A percentile compares a stretch with the other conserved stretches of the same genome.
phyloP scores from a whole-genome alignment of 2,888 invertebrate species.

The Hypomecis punctinalis region DNA sequence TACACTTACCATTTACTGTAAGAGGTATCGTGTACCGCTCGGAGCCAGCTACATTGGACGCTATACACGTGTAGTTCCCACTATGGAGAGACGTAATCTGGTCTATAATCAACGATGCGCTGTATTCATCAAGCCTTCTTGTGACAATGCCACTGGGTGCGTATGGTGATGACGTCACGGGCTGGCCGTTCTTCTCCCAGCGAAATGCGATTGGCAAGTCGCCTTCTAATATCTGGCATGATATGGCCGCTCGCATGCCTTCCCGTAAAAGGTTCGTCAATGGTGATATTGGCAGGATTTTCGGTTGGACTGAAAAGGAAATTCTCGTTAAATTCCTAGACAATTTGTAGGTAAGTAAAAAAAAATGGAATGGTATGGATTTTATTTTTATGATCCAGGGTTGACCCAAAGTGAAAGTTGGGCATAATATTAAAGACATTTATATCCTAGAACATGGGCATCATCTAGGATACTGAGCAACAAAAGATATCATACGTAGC shows the following conservation, averaged over 20 bases:
- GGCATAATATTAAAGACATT: too few species aligned
- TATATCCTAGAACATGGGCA: too few species aligned
- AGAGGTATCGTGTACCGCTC: constrained; percentile 91
- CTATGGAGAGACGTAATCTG: constrained; percentile 93
- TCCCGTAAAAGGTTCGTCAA: constrained; percentile 92
- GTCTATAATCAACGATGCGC: constrained; percentile 93
- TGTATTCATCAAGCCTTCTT: constrained; percentile 91
- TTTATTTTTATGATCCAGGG: too few species aligned
- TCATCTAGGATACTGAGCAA: too few species aligned
- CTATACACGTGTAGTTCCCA: constrained; percentile 96
- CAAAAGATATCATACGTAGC: too few species aligned
- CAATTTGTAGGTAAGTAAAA: too few species aligned
- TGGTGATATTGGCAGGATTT: constrained; percentile 93
- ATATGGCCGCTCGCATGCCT: constrained; percentile 95
- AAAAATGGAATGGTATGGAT: too few species aligned
- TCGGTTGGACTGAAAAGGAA: constrained; percentile 88
- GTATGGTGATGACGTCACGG: constrained; percentile 87
- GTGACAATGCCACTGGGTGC: constrained; percentile 79
- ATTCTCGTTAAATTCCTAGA: constrained; percentile 5
- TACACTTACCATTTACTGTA: constrained; percentile 90
- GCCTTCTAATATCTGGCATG: constrained; percentile 96
- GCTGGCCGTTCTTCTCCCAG: constrained; percentile 95
- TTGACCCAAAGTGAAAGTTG: too few species aligned
- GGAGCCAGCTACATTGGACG: constrained; percentile 93
- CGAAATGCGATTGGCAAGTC: constrained; percentile 96